A percentile compares a stretch with the other conserved stretches of the same genome.
These are phyloP conservation scores for Dromococcyx pavoninus DNA, from an alignment of 2,797 vertebrate species.

Conservation along the genomic window DNA sequence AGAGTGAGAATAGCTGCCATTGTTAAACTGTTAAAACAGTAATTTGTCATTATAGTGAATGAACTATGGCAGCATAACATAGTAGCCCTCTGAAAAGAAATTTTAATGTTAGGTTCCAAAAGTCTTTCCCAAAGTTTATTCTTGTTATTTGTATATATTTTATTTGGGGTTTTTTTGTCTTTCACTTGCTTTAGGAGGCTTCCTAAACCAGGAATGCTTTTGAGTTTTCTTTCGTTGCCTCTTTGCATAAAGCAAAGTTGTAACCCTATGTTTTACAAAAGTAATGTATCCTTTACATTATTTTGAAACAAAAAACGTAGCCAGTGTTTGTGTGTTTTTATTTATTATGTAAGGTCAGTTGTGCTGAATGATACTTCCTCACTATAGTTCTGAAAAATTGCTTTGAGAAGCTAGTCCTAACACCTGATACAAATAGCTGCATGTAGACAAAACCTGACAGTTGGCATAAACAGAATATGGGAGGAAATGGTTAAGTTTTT, in stretches of 20 bases:
- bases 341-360: background rate
- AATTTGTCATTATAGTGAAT: background rate
- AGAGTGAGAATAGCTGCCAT: background rate
- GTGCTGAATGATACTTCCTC: background rate
- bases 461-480: background rate
- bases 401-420: background rate
- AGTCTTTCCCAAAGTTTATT: background rate
- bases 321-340: background rate
- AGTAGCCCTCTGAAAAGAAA: background rate
- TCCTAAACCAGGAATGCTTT: background rate
- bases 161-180: background rate
- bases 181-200: background rate
- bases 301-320: background rate
- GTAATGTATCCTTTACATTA: background rate
- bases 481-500: background rate
- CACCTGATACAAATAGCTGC: background rate
- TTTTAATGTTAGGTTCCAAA: background rate
- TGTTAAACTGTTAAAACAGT: background rate
- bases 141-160: background rate
- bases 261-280: background rate
- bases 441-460: background rate
- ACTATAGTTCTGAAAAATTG: background rate
- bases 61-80: background rate
- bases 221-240: background rate
- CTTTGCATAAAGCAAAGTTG: background rate